These are phyloP conservation scores for Drosophila helvetica DNA, from an alignment of 2,888 invertebrate species.

Conservation along the genomic window DNA sequence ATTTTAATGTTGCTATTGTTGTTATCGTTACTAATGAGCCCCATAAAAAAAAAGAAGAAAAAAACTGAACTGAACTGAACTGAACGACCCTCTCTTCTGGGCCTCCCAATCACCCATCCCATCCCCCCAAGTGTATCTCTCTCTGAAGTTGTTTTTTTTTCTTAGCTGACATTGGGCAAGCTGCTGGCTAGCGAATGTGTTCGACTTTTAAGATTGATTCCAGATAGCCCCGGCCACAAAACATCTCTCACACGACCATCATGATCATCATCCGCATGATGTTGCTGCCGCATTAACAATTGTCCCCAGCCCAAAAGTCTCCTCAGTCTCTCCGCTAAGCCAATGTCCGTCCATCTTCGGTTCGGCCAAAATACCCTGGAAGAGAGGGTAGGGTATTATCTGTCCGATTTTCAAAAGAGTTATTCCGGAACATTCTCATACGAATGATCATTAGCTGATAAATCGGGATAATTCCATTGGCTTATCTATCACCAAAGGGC, in stretches of 20 bases:
- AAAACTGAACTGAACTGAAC: background rate
- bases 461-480: no score
- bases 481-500: no score
- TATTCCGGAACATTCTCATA: background rate
- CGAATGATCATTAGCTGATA: background rate
- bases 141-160: background rate
- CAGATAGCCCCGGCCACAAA: constrained; percentile 47
- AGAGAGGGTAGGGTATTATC: background rate
- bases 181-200: constrained; percentile 38
- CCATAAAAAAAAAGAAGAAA: constrained; percentile 44
- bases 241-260: constrained; percentile 30
- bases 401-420: background rate
- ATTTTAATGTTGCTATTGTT: constrained; percentile 57
- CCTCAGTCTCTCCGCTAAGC: background rate
- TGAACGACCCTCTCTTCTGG: background rate
- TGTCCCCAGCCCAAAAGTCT: constrained; percentile 53
- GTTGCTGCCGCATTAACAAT: constrained; percentile 52
- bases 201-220: constrained; percentile 65
- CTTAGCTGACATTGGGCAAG: constrained; percentile 48
- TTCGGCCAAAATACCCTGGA: background rate
- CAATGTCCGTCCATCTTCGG: background rate
- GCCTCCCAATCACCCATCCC: constrained; percentile 1
- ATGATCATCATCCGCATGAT: constrained; percentile 15
- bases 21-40: constrained; percentile 63
- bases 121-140: background rate